Base-by-base conservation (phyloP, 2,113 vertebrate species). In the Sorex fumeus region DNA sequence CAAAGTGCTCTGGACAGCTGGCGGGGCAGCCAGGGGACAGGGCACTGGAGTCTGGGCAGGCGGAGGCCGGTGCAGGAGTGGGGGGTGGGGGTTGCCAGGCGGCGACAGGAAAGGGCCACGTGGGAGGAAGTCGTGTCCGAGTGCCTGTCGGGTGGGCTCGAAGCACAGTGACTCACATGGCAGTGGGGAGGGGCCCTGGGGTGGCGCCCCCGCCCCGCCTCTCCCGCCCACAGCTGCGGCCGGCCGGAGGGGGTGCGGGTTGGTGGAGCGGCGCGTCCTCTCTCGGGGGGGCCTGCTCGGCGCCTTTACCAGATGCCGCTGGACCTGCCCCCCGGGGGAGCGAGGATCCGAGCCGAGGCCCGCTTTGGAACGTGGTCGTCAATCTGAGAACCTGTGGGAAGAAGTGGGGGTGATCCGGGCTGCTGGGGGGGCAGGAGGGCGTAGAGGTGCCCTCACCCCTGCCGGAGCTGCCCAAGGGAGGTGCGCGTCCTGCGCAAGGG, bases 331-430 rank as follows among this genome's bases (percentile, higher is more conserved):
- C 99, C 99, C 18, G 99, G 99, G 83, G 99, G 99, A 87, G 99
- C 99, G 64, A 99, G 98, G 97, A 99, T 99, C 97, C 99, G 97
- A 74, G 99, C 99, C 1, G 99, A 99, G 84, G 99, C 98, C 97
- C 99, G 98, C 98, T 99, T 99, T 97, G 99, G 99, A 97, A 99
- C 96, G 25, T 98, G 99, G 97, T 99, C 99, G 85, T 99, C 99
- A 21, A 99, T 98, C 97, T 99, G 99, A 97, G 99, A 98, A 96
- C 99, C 99, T 99, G 97, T 2, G 10, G n/a, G 62, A 64, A 28
- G 62, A 64, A 23, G 62, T 8, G 53, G 13, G 3, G 13, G 12
- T 13, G 53, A 19, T 53, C 53, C 15, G 53, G 53, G 53, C 13
- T 53, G 53, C 18, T 13, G 53, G 18, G 53, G 53, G 53, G 40